Conservation (phyloP, 2,113 vertebrate species). For the Ariopsis seemanni region DNA sequence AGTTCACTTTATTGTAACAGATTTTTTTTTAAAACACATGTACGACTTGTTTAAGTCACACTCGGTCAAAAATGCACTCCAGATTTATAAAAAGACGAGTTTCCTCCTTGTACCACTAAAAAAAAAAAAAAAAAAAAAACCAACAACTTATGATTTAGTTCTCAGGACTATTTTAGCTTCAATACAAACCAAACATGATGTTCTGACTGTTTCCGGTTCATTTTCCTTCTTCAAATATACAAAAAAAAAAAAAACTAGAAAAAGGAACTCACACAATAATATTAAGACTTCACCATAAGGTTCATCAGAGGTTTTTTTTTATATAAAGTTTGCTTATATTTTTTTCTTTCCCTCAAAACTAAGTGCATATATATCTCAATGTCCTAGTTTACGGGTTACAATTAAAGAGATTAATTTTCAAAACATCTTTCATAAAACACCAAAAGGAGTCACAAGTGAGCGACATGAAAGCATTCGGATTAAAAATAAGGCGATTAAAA, state of each 20-base stretch:
- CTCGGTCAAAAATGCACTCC: neutral
- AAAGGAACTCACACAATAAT: neutral
- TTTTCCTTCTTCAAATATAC: constrained; percentile 22
- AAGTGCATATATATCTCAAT: neutral
- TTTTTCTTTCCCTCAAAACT: neutral
- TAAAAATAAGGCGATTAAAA: constrained; percentile 16
- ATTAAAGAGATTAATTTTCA: constrained; percentile 11
- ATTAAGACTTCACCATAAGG: neutral
- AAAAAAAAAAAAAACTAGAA: constrained; percentile 25
- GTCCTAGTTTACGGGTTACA: constrained; percentile 3
- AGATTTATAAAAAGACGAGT: constrained; percentile 18
- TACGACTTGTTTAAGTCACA: constrained; percentile 27
- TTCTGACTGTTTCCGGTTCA: neutral
- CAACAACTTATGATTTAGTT: constrained; percentile 5
- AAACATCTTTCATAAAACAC: constrained; percentile 23
- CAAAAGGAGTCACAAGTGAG: neutral
- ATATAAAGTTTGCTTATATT: neutral
- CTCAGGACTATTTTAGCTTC: constrained; percentile 37
- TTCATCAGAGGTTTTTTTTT: neutral
- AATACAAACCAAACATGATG: constrained; percentile 3
- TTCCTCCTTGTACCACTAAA: neutral
- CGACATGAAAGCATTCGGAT: neutral
- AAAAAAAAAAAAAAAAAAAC: too few species aligned
- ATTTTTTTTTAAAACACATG: constrained; percentile 17
- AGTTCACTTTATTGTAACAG: constrained; percentile 55